phyloP scores from a whole-genome alignment of 2,888 invertebrate species.

The Cyclophora punctaria region DNA sequence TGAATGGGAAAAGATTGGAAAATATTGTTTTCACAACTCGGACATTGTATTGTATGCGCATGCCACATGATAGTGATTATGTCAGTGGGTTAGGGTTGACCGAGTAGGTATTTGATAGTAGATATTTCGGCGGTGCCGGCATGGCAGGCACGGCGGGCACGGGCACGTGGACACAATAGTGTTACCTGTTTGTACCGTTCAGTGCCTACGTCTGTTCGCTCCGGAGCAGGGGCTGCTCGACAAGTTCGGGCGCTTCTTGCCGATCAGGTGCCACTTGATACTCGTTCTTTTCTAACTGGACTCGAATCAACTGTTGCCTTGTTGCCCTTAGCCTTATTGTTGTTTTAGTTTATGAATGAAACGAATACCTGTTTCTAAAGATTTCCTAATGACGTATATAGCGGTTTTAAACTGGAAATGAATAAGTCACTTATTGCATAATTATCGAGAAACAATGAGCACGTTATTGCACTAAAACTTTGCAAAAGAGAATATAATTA shows the following conservation, averaged over 20 bases:
- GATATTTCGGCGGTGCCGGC: conserved; percentile 30
- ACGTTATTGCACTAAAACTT: too few relatives aligned
- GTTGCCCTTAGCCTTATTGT: conserved; percentile 39
- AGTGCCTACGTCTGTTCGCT: conserved; percentile 38
- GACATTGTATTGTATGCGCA: too few relatives aligned
- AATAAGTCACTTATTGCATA: too few relatives aligned
- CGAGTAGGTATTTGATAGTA: too few relatives aligned
- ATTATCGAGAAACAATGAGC: too few relatives aligned
- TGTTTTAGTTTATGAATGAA: conserved; percentile 5
- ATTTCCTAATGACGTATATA: not conserved
- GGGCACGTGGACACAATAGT: conserved; percentile 64
- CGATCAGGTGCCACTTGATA: conserved; percentile 69
- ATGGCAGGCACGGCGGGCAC: conserved; percentile 59
- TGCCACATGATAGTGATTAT: too few relatives aligned
- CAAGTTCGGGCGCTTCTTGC: conserved; percentile 68
- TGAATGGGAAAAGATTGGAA: not conserved
- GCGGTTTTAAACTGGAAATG: too few relatives aligned
- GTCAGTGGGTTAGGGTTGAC: too few relatives aligned
- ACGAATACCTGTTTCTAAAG: too few relatives aligned
- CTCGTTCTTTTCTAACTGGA: conserved; percentile 73
- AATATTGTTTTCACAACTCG: too few relatives aligned
- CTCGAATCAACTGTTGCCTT: conserved; percentile 64
- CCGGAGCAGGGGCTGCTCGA: conserved; percentile 55
- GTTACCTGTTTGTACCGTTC: conserved; percentile 70
- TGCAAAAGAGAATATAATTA: too few relatives aligned